Base-by-base conservation (phyloP, 2,888 invertebrate species). In the Pachymerium ferrugineum region DNA sequence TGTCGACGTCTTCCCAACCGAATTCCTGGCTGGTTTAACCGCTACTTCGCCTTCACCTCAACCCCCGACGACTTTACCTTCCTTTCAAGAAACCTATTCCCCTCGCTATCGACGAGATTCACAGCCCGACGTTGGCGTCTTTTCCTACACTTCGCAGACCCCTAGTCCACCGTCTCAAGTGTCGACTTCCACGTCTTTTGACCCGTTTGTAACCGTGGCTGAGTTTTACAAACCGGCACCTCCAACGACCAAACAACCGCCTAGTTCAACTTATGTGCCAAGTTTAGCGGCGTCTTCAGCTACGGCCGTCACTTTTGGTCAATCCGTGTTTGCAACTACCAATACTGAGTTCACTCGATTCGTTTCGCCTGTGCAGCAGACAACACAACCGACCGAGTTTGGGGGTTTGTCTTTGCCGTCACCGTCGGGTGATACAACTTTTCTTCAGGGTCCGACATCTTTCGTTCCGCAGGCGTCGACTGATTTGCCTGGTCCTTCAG, bases 31-130 rank as follows among this genome's bases (percentile, higher is more conserved):
- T 12, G 62, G 54, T n/a, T n/a, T 22, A 19, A 19, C 73, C 29
- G 73, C 38, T 12, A 3, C 73, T 3, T 14, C 47, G 47, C 29
- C 73, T 6, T 16, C 67, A 14, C 25, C n/a, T n/a, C n/a, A n/a
- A n/a, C n/a, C 73, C 62, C 16, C 73, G 2, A 73, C 73, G 5
- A 67, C 73, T 6, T 31, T 73, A 19, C 73, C 73, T 1, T 62
- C 62, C 19, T 73, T 73, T 25, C 76, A 78, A 75, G 78, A 80
- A 76, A 77, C 78, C 33, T 78, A 80, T 74, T 79, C 88, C 88
- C 77, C 87, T 88, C 76, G 88, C 88, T 81, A 88, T 88, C 79
- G 84, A 79, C 84, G 90, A 81, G 90, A 90, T 81, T 89, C 90
- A 31, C 89, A 90, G 82, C 88, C 89, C 77, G 90, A 89, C 85